Base-by-base conservation (phyloP, 2,113 vertebrate species). In the Chloropsis cyanopogon region DNA sequence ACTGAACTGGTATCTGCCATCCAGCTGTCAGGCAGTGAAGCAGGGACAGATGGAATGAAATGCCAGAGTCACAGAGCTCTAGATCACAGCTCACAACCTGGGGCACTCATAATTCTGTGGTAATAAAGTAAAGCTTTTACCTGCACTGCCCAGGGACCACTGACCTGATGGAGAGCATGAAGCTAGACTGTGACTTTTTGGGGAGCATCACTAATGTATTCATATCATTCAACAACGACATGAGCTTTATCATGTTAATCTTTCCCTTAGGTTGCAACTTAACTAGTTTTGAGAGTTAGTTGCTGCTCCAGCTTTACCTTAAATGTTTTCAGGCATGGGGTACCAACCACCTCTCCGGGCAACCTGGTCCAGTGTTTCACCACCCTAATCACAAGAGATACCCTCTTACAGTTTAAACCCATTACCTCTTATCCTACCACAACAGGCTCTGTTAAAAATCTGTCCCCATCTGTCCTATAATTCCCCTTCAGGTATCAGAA, bases 161-260 rank as follows among this genome's bases (percentile, higher is more conserved):
- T 17, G 13, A n/a, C 26, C 47, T 52, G 19, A 47, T 33, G n/a
- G 24, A 76, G 33, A 79, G 31, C 39, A 35, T 0, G 0, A 49
- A 54, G n/a, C 6, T 6, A 18, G 14, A 3, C 15, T 21, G 17
- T 3, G 31, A 59, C 44, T 22, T 69, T 50, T 25, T 39, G 46
- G 17, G 23, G 7, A 37, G 14, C 33, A 12, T 26, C 15, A 61
- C 4, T 29, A 14, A 49, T 0, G 5, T 1, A 37, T 39, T 39
- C 54, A 39, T 7, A 57, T 31, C 37, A 21, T 37, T 29, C 41
- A 56, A 22, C 10, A 60, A 18, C 7, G 7, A 10, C 26, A 41
- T 10, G 37, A 54, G 28, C 29, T 50, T 44, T 29, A 47, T 2
- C 29, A 29, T 1, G 24, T 29, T 35, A 7, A 33, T 13, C 22